These are phyloP conservation scores for Chrysomela aeneicollis DNA, from an alignment of 2,888 invertebrate species.

Conservation along the genomic window DNA sequence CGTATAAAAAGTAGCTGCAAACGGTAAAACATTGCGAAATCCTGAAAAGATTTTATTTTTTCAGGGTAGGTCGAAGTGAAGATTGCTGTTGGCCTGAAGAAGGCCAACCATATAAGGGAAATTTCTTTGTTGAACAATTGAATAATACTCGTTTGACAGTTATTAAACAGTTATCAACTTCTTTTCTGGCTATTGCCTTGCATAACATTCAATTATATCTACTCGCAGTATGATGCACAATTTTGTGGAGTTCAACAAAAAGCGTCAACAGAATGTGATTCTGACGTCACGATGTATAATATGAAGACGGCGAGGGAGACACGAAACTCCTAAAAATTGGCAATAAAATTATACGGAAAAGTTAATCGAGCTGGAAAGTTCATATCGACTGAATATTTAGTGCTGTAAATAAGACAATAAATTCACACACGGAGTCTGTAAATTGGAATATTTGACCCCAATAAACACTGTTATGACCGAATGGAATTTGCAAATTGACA, in stretches of 20 bases:
- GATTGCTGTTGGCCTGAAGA: too few relatives aligned
- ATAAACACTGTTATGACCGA: conserved; percentile 58
- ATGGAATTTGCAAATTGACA: conserved; percentile 59
- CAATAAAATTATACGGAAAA: conserved; percentile 59
- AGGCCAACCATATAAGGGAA: too few relatives aligned
- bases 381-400: conserved; percentile 59
- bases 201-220: too few relatives aligned
- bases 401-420: conserved; percentile 59
- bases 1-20: too few relatives aligned
- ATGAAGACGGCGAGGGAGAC: conserved; percentile 45
- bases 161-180: too few relatives aligned
- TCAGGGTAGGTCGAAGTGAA: too few relatives aligned
- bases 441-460: conserved; percentile 62
- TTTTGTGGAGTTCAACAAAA: conserved; percentile 20
- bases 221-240: too few relatives aligned
- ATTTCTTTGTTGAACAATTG: too few relatives aligned
- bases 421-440: conserved; percentile 56
- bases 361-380: conserved; percentile 54
- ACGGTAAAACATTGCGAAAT: too few relatives aligned
- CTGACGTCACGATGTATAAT: conserved; percentile 28
- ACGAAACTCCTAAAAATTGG: conserved; percentile 56
- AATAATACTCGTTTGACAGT: too few relatives aligned
- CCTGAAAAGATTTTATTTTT: too few relatives aligned
- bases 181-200: too few relatives aligned
- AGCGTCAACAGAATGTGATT: conserved; percentile 30